These are phyloP conservation scores for Bombyx mori DNA, from an alignment of 1,140 invertebrate species.

Conservation along the genomic window ASM3026992v2 NC_085118.1:3766501-3767000, in stretches of 20 bases:
- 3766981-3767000: too few relatives aligned
- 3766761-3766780: constrained; percentile 51
- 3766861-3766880: constrained; percentile 33
- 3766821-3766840: constrained; percentile 49
- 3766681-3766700: too few relatives aligned
- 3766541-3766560: too few relatives aligned
- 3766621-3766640: too few relatives aligned
- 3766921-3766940: constrained; percentile 46
- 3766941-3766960: constrained; percentile 62
- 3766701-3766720: background rate
- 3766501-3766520: too few relatives aligned
- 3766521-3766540: too few relatives aligned
- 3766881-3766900: constrained; percentile 48
- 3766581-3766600: too few relatives aligned
- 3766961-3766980: background rate
- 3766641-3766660: too few relatives aligned
- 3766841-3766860: constrained; percentile 41
- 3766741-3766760: constrained; percentile 46
- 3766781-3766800: constrained; percentile 44
- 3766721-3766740: constrained; percentile 22
- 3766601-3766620: too few relatives aligned
- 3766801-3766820: constrained; percentile 45
- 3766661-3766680: background rate
- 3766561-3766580: too few relatives aligned
- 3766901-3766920: constrained; percentile 42